Base-by-base conservation (phyloP, 2,797 vertebrate genomes). In the Eutrigla gurnardus region DNA sequence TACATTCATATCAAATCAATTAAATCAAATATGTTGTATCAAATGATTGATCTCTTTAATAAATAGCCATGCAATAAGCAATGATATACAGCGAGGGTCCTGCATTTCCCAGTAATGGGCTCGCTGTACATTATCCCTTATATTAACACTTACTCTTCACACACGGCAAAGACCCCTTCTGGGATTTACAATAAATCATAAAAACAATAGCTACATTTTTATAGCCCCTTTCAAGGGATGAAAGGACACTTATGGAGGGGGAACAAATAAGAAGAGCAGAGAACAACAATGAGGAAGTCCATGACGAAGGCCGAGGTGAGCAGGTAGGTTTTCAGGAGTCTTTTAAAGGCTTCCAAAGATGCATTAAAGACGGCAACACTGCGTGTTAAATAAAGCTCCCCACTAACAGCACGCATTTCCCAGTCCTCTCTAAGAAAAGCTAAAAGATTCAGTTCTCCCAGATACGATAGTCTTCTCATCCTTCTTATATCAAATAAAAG, bases 241-340 rank as follows among this genome's bases (percentile, higher is more conserved):
- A 25, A 25, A 25, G 25, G 25, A 25, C 25, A 25, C 25, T 25
- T 49, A 49, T 49, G n/a, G 47, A 13, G 47, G 17, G 17, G 18
- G 0, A 49, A 18, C 47, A 49, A 49, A 49, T 49, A 49, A 18
- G 7, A 18, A 49, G n/a, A 49, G 18, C 47, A 49, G 47, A 49
- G 47, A 47, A 47, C n/a, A 50, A 25, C 47, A 25, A 18, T 25
- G 25, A 25, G 25, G 25, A 25, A 25, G 25, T 25, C 25, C 25
- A 25, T 25, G 25, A 25, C 25, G 25, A 50, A 9, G 8, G 47
- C n/a, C n/a, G 18, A 10, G n/a, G n/a, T 50, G 10, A 25, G 5
- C 49, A 18, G 49, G n/a, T 18, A n/a, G 0, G 17, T 0, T 50
- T 0, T 50, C n/a, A 18, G 47, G 17, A 50, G n/a, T 18, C 0